Evolutionary conservation across 2,113 vertebrate genomes (phyloP).

Genomic region (Varanus salvator): DNA sequence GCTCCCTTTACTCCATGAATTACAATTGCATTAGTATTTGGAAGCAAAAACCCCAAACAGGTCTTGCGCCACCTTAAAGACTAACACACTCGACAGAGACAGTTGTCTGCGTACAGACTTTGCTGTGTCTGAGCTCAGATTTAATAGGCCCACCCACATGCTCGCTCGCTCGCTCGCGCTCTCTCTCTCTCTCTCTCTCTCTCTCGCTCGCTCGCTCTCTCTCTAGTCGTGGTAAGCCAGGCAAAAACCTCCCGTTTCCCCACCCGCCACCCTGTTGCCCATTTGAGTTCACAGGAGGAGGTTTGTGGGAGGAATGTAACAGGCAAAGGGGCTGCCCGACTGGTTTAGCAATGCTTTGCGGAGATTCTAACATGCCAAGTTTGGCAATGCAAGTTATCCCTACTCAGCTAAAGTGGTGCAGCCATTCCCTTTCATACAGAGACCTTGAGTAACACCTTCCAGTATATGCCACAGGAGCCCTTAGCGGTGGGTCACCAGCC

Average conservation of each 20-base stretch:
- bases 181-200: too few species aligned
- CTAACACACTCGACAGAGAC: not conserved
- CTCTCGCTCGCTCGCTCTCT: too few species aligned
- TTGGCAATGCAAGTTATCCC: constrained; percentile 16
- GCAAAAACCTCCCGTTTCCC: not conserved
- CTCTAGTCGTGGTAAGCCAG: not conserved
- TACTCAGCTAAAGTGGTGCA: not conserved
- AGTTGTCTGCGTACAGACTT: not conserved
- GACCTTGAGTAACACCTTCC: not conserved
- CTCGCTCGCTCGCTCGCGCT: too few species aligned
- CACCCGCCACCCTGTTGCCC: rapidly evolving
- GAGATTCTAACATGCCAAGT: not conserved
- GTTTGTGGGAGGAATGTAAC: not conserved
- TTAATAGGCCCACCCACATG: not conserved
- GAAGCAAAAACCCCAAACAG: too few species aligned
- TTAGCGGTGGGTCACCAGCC: not conserved
- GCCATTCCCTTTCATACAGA: not conserved
- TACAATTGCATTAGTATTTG: not conserved
- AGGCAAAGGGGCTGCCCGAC: rapidly evolving
- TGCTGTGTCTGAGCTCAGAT: not conserved
- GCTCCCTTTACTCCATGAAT: not conserved
- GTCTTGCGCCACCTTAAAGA: too few species aligned
- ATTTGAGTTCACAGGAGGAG: rapidly evolving
- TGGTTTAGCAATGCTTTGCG: constrained; percentile 38
- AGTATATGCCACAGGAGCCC: not conserved